These are phyloP conservation scores for Nematopogon swammerdamellus DNA, from an alignment of 2,888 invertebrate genomes.

Conservation along the genomic window DNA sequence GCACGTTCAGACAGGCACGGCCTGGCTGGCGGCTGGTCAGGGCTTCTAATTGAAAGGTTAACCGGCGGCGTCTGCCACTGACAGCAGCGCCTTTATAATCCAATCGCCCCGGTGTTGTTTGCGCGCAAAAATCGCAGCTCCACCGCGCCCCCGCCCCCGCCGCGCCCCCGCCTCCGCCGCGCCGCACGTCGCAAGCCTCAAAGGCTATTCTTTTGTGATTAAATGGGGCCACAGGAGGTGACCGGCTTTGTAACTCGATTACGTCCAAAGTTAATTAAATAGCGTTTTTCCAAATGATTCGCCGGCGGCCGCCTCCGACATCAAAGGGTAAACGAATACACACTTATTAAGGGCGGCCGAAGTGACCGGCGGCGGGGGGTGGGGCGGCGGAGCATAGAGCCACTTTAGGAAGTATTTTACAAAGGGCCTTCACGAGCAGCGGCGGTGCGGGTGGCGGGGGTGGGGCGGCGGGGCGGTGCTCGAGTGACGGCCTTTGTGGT, in stretches of 20 bases:
- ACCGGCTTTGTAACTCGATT: slow-evolving; percentile 56
- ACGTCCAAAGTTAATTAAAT: slow-evolving; percentile 52
- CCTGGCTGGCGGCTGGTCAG: slow-evolving; percentile 42
- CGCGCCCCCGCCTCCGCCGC: slow-evolving; percentile 12
- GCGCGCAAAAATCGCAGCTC: slow-evolving; percentile 50
- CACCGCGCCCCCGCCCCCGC: slow-evolving; percentile 16
- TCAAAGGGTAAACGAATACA: slow-evolving; percentile 29
- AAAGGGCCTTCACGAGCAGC: slow-evolving; percentile 23
- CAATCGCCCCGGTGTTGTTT: slow-evolving; percentile 27
- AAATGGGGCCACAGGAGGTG: slow-evolving; percentile 16
- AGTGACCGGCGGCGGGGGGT: slow-evolving; percentile 4
- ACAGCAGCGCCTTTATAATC: slow-evolving; percentile 46
- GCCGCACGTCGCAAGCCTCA: slow-evolving; percentile 27
- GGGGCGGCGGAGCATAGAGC: no score
- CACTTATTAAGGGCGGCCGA: background rate
- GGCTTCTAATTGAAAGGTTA: slow-evolving; percentile 47
- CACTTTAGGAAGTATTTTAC: slow-evolving; percentile 38
- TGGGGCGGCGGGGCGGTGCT: background rate
- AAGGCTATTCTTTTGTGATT: slow-evolving; percentile 20
- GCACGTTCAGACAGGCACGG: no score
- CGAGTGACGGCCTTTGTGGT: background rate
- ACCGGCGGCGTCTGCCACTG: slow-evolving; percentile 41
- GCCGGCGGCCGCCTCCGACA: slow-evolving; percentile 32
- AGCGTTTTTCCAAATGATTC: slow-evolving; percentile 56
- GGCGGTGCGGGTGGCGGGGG: slow-evolving; percentile 29